Evolutionary conservation across 2,797 vertebrate genomes (phyloP), one percentile per base, ranked within the genome.

Genomic region (Paratrypauchen microcephalus): DNA sequence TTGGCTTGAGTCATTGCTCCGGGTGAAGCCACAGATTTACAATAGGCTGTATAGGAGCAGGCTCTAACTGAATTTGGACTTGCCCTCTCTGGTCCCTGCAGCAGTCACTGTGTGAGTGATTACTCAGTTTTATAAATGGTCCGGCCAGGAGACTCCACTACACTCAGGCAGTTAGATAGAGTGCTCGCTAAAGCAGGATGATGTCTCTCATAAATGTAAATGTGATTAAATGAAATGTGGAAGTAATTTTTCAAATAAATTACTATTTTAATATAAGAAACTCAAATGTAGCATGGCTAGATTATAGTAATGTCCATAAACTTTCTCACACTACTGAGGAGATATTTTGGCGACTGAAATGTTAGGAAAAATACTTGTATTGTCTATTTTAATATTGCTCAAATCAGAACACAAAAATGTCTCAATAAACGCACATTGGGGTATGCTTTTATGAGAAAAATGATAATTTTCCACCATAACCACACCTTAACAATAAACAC

Each of bases 51-150:
- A 55, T 6, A 19, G 58, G 8, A 66, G 36, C 73, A 26, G 23
- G 56, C 36, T 77, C 67, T 47, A 61, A 24, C 45, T 23, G 54
- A 70, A 70, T 41, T 65, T 32, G 26, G 76, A 36, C 56, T 65
- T 73, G 24, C 30, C 32, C 26, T n/a, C 52, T 59, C 57, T 23
- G 64, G 81, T 81, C 74, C 24, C 55, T 64, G 68, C 70, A 69
- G 50, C 66, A 73, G 77, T 81, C 63, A 75, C 48, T 39, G 36
- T 68, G 59, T 68, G 54, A 75, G 66, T 76, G 77, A 86, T 86
- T 83, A 69, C 39, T 39, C 68, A 67, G 48, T 81, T 75, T 83
- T 71, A 79, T 71, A 73, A 85, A 84, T 71, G 72, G 70, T 77
- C 80, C 75, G 32, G 36, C 64, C 74, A 61, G 86, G 72, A 82